These are phyloP conservation scores for Drosophila elegans DNA, from an alignment of 1,140 invertebrate species.

Conservation along the genomic window DNA sequence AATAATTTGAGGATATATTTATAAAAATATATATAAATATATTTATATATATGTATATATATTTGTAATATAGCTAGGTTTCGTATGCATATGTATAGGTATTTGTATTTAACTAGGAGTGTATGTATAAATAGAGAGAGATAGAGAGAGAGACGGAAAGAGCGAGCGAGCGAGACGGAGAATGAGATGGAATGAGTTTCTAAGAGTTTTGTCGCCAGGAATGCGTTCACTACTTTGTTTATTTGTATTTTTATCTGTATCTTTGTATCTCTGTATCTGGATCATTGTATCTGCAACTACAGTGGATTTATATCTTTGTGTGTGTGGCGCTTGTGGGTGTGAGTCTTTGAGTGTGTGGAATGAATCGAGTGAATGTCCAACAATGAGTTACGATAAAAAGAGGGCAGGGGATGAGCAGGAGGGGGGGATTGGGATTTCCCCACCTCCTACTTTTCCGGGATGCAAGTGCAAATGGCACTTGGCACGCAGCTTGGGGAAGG, in stretches of 20 bases:
- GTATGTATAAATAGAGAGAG: conserved; percentile 23
- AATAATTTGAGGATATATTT: conserved; percentile 63
- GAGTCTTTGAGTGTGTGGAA: conserved; percentile 21
- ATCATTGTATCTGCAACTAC: conserved; percentile 13
- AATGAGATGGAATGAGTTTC: conserved; percentile 29
- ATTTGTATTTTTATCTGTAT: conserved; percentile 14
- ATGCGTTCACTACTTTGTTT: conserved; percentile 33
- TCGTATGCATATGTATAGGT: conserved; percentile 19
- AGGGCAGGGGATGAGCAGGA: conserved; percentile 19
- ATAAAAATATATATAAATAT: conserved; percentile 41
- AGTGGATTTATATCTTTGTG: conserved; percentile 10
- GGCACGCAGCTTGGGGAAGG: conserved; percentile 47
- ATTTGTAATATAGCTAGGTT: conserved; percentile 35
- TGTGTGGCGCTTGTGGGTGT: conserved; percentile 10
- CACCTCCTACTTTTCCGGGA: conserved; percentile 23
- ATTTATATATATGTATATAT: conserved; percentile 23
- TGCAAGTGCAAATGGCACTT: conserved; percentile 59
- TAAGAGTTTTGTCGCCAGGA: conserved; percentile 22
- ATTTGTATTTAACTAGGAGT: conserved; percentile 21
- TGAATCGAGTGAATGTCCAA: conserved; percentile 33
- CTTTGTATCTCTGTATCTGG: conserved; percentile 8
- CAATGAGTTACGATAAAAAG: conserved; percentile 38
- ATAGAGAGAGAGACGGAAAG: conserved; percentile 11
- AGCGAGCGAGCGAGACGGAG: conserved; percentile 9
- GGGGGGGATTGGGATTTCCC: conserved; percentile 6